Conservation (phyloP, 2,888 invertebrate species). For the Ornithoptera priamus region DNA sequence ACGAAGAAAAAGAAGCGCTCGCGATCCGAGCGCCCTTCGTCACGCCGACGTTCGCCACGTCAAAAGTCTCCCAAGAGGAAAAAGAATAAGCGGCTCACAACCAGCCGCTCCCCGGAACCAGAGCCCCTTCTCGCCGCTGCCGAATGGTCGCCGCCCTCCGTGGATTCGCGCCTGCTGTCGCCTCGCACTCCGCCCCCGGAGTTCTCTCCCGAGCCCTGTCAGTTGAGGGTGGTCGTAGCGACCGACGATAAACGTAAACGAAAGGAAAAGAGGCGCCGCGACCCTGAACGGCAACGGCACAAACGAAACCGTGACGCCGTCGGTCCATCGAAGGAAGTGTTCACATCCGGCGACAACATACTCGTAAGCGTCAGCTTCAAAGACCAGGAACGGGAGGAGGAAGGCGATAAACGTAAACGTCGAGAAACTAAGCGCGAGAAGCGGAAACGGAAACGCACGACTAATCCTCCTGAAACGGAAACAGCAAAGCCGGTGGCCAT, state of each 20-base stretch:
- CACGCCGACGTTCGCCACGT: slow-evolving; percentile 47
- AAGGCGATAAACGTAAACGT: slow-evolving; percentile 51
- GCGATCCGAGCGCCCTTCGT: slow-evolving; percentile 45
- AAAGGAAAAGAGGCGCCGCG: slow-evolving; percentile 35
- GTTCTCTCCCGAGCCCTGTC: slow-evolving; percentile 63
- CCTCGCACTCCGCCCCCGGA: slow-evolving; percentile 82
- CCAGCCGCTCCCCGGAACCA: slow-evolving; percentile 42
- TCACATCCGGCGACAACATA: slow-evolving; percentile 95
- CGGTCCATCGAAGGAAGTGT: slow-evolving; percentile 92
- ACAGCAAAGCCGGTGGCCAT: slow-evolving; percentile 87
- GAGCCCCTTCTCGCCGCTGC: slow-evolving; percentile 38
- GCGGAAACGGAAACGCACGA: slow-evolving; percentile 41
- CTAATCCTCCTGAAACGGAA: slow-evolving; percentile 39
- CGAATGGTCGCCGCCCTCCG: slow-evolving; percentile 45
- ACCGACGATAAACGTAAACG: slow-evolving; percentile 39
- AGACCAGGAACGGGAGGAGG: slow-evolving; percentile 77
- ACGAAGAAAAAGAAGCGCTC: slow-evolving; percentile 57
- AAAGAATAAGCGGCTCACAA: slow-evolving; percentile 53
- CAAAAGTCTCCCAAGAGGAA: slow-evolving; percentile 55
- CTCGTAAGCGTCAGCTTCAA: slow-evolving; percentile 95
- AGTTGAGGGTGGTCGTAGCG: slow-evolving; percentile 63
- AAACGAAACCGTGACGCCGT: slow-evolving; percentile 57
- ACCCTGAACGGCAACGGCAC: slow-evolving; percentile 44
- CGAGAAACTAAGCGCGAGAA: slow-evolving; percentile 40
- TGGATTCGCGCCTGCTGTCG: slow-evolving; percentile 81